A percentile compares a stretch with the other conserved stretches of the same genome.
Conservation (phyloP, 2,113 vertebrate genomes). For the Sander vitreus region DNA sequence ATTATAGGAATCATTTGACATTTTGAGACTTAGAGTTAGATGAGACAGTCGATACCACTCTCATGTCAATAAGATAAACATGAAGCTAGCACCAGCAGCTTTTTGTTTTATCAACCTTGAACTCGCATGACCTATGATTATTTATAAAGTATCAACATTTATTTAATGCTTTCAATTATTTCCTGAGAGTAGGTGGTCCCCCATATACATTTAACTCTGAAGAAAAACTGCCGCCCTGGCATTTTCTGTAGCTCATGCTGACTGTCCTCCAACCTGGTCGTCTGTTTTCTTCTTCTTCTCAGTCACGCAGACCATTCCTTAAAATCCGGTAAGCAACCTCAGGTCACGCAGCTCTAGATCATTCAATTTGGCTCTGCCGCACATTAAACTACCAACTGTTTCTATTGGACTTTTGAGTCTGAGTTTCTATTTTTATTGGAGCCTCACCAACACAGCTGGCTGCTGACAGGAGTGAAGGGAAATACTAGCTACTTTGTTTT, state of each 20-base stretch:
- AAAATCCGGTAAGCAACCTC: constrained; percentile 33
- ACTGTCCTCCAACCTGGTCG: constrained; percentile 27
- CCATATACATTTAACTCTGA: not conserved
- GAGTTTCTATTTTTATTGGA: constrained; percentile 69
- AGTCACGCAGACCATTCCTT: constrained; percentile 40
- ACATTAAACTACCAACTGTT: constrained; percentile 54
- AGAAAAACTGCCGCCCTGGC: constrained; percentile 24
- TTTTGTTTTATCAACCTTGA: not conserved
- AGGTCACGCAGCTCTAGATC: constrained; percentile 50
- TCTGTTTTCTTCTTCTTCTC: constrained; percentile 44
- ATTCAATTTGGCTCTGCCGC: constrained; percentile 40
- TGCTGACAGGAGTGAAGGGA: constrained; percentile 54
- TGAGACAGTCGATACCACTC: not conserved
- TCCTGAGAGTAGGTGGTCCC: constrained; percentile 26
- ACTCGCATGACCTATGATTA: not conserved
- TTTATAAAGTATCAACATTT: not conserved
- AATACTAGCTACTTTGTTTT: constrained; percentile 63
- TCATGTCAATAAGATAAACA: not conserved
- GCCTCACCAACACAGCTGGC: constrained; percentile 72
- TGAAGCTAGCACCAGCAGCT: not conserved
- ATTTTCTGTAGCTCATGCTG: constrained; percentile 17
- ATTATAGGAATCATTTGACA: not conserved
- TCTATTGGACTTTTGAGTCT: constrained; percentile 56
- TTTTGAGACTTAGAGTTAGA: not conserved
- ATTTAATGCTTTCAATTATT: not conserved